Conservation (phyloP, 2,113 vertebrate genomes). For the Isurus oxyrinchus region DNA sequence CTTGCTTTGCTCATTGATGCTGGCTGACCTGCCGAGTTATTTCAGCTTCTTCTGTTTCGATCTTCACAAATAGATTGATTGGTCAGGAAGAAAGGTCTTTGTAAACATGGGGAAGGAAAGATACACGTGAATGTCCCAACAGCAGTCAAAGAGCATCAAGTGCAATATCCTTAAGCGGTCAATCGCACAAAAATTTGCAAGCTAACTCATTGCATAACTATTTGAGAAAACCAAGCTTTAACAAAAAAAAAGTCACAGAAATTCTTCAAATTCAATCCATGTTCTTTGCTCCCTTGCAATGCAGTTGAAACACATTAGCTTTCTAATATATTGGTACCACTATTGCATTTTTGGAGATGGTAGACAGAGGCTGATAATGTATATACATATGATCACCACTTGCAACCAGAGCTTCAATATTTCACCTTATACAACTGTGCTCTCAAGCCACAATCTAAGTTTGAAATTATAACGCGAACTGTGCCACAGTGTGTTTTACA, state of each 20-base stretch:
- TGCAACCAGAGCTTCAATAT: not conserved
- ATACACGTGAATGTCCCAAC: not conserved
- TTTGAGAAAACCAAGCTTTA: not conserved
- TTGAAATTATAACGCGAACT: not conserved
- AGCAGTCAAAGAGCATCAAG: not conserved
- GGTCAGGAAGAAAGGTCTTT: not conserved
- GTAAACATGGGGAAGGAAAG: not conserved
- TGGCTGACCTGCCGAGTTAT: not conserved
- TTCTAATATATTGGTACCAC: not conserved
- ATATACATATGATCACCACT: not conserved
- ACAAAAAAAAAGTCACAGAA: not conserved
- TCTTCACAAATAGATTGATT: not conserved
- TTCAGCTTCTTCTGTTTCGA: not conserved
- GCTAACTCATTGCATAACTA: not conserved
- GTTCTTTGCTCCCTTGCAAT: not conserved
- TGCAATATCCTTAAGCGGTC: not conserved
- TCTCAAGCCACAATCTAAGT: not conserved
- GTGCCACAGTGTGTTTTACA: not conserved
- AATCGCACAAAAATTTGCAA: not conserved
- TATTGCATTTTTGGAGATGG: not conserved
- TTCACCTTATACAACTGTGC: not conserved
- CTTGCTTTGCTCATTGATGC: not conserved
- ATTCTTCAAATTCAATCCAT: not conserved
- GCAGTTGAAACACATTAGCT: not conserved
- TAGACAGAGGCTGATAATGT: not conserved